Evolutionary conservation across 1,140 invertebrate genomes (phyloP), one percentile per base, ranked within the genome.

Genomic region (Drosophila tropicalis): DNA sequence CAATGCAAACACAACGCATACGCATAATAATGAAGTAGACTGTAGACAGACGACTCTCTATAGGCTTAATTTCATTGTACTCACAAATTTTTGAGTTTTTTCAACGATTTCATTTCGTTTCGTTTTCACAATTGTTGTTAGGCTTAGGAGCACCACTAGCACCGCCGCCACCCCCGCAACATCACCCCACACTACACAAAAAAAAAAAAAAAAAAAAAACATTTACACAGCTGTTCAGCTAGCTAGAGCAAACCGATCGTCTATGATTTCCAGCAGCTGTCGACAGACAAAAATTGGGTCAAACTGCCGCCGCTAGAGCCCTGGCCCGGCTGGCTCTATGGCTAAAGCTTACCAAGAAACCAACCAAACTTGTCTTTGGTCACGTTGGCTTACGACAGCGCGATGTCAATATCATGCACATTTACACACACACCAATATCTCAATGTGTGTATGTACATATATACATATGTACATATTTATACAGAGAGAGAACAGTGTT

Each of bases 321-420:
- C 58, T 55, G 65, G 29, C 29, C 29, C 6, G 29, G 29, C 29
- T 29, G 29, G 34, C 54, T 36, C 41, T 61, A 70, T 73, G 71
- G 72, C 72, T 51, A 13, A 55, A 32, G 40, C 41, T 17, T 41
- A 62, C 39, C n/a, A 41, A 70, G 15, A 71, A 78, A 86, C 71
- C 69, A 83, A 79, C 79, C 82, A 86, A 86, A 86, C 83, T 89
- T 82, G 83, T 89, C 80, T 79, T 76, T 65, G 65, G 73, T 79
- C 73, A 79, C 76, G 76, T 87, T 87, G 83, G 76, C 71, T 85
- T 70, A 76, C 75, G 58, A 66, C 79, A 78, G 78, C 19, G 15
- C 62, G 61, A 57, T 76, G 65, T 61, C 64, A 76, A 72, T 76
- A 76, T 72, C 65, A 62, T 65, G 39, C 65, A 69, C 65, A 69